Base-by-base conservation (phyloP, 2,113 vertebrate species). In the Athene noctua region DNA sequence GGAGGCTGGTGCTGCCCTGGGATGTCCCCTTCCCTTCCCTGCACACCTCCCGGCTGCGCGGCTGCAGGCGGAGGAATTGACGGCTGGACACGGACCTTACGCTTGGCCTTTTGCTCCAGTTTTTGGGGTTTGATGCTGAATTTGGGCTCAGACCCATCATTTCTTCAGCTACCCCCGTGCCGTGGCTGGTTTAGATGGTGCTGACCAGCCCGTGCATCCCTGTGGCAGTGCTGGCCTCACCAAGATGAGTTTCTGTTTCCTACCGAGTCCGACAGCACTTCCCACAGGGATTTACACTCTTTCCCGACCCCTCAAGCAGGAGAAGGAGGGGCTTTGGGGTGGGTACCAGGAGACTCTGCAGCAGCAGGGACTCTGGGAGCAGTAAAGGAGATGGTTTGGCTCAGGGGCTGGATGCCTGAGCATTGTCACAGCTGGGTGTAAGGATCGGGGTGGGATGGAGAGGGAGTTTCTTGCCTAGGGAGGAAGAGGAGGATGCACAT, bases 21-120 rank as follows among this genome's bases (percentile, higher is more conserved):
- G 32, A 5, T 59, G n/a, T 42, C 13, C 42, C 42, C 42, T 42
- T 42, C 46, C 46, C 46, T 47, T 47, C 36, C 15, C 4, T 62
- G 63, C 20, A 32, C 62, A 52, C 19, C 20, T n/a, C 21, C 7
- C 0, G 1, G 32, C 5, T 22, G 5, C 0, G 0, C 0, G 5
- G 42, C 62, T 62, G 57, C 38, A 27, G 49, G 51, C 0, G 0
- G 26, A 54, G 25, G 25, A 9, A 2, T 0, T 20, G 63, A 3
- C n/a, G 65, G 38, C 47, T 13, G 19, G 26, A 18, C 29, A 15
- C 36, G 8, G 74, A 42, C 46, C 52, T 78, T 17, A 17, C 2
- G 10, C 40, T 44, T 17, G 13, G 65, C 21, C 27, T 75, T 54
- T 61, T 59, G 10, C 44, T 82, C 23, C 11, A 0, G 2, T 22